phyloP scores from a whole-genome alignment of 1,140 invertebrate species.

The Leptestheria dahalacensis region DNA sequence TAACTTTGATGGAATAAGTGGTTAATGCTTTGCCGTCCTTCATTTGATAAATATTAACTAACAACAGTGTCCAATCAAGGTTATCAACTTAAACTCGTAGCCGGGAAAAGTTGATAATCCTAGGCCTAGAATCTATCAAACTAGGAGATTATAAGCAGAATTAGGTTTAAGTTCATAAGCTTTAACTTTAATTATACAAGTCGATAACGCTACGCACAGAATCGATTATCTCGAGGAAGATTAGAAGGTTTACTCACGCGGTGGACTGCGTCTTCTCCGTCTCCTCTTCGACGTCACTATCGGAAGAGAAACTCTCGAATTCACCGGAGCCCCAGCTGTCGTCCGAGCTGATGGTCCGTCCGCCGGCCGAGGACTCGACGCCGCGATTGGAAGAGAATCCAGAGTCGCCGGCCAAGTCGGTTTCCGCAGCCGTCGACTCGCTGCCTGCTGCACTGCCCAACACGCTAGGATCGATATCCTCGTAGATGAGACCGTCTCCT shows the following conservation, averaged over 20 bases:
- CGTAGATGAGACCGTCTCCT: constrained; percentile 9
- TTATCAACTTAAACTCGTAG: neutral
- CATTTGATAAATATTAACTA: too few relatives aligned
- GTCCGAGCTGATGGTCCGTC: constrained; percentile 11
- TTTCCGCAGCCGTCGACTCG: neutral
- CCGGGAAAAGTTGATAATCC: neutral
- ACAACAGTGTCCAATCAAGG: neutral
- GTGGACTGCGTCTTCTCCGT: neutral
- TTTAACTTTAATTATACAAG: too few relatives aligned
- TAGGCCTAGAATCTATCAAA: too few relatives aligned
- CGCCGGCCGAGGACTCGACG: constrained; percentile 1
- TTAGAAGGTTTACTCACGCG: neutral
- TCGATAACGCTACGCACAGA: too few relatives aligned
- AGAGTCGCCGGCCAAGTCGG: neutral
- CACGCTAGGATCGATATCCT: constrained; percentile 15
- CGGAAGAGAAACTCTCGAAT: constrained; percentile 17
- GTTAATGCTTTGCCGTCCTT: too few relatives aligned
- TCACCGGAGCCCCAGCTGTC: constrained; percentile 17
- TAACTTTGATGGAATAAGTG: too few relatives aligned
- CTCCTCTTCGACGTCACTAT: constrained; percentile 11
- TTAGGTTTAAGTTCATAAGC: too few relatives aligned
- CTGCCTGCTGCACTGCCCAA: neutral
- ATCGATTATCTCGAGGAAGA: too few relatives aligned
- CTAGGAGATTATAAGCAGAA: too few relatives aligned
- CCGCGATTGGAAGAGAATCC: neutral